Base-by-base conservation (phyloP, 30 jellyfish, hydroid and myxozoan species). In the Hydra vulgaris region DNA sequence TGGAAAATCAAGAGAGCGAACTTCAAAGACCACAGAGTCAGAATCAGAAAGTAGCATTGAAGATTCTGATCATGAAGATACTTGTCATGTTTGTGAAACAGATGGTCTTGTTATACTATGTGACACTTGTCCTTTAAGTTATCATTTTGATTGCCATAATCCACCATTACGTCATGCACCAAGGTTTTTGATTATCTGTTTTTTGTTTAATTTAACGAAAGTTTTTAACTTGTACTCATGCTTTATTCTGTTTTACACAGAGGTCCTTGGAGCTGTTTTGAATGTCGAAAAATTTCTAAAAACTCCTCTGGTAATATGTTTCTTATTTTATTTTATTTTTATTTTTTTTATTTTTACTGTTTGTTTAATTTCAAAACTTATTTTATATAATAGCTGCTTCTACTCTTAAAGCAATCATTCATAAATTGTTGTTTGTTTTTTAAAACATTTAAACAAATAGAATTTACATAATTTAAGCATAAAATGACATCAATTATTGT, bases 231-330 rank as follows among this genome's bases (percentile, higher is more conserved):
- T 12, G 61, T 40, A 40, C 61, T 40, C n/a, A n/a, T n/a, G n/a
- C n/a, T n/a, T n/a, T n/a, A n/a, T n/a, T n/a, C n/a, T n/a, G n/a
- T n/a, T 53, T 21, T 0, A 22, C 15, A 20, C 85, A 89, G 97
- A 86, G 97, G 97, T 15, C 81, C 94, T 54, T 89, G 97, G 97
- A 89, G 88, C 27, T 89, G 97, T 78, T 89, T 73, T 66, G 95
- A 79, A 7, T 89, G 97, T 81, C 95, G 97, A 82, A 85, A 82
- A 15, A 18, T 71, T 18, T 23, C 83, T 17, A 23, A 19, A 22
- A 26, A n/a, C 66, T 26, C 52, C n/a, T 23, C 56, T 17, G 77
- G 23, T 75, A 25, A 23, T 0, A 71, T 20, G 17, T 71, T 15
- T 0, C 20, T 71, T 5, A 23, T 71, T 71, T 73, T 23, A 73